Percentiles rank a stretch among this genome's conserved stretches.
phyloP scores from a whole-genome alignment of 2,888 invertebrate species.

The Caradrina kadenii region DNA sequence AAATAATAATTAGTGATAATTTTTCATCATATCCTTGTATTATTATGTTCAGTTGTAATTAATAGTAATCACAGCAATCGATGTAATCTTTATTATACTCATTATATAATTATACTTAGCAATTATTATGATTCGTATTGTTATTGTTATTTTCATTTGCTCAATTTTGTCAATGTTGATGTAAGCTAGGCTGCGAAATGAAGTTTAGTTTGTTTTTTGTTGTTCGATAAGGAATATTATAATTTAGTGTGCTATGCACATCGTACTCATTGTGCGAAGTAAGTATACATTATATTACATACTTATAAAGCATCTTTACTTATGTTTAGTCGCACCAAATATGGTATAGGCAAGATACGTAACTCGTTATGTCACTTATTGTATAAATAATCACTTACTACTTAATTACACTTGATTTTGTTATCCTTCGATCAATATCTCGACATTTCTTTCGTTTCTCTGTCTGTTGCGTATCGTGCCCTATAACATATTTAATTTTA shows the following conservation, averaged over 20 bases:
- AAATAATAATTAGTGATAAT: conserved; percentile 74
- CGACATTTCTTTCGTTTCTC: conserved; percentile 16
- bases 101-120: conserved; percentile 75
- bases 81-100: conserved; percentile 83
- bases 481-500: conserved; percentile 54
- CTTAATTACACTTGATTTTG: conserved; percentile 27
- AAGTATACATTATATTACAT: conserved; percentile 34
- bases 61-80: conserved; percentile 77
- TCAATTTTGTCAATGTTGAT: conserved; percentile 88
- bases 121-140: conserved; percentile 83
- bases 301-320: conserved; percentile 42
- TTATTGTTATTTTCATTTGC: conserved; percentile 90
- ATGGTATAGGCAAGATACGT: conserved; percentile 59
- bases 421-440: conserved; percentile 31
- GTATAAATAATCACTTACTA: conserved; percentile 30
- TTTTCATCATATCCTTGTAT: conserved; percentile 70
- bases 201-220: conserved; percentile 79
- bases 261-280: conserved; percentile 42
- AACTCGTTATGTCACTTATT: conserved; percentile 33
- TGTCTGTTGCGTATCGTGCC: conserved; percentile 54
- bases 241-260: conserved; percentile 60
- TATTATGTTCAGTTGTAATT: conserved; percentile 76
- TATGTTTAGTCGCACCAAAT: conserved; percentile 54
- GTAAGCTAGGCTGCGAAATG: conserved; percentile 84
- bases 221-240: conserved; percentile 69